Evolutionary conservation across 2,113 vertebrate species (phyloP), one percentile per base, ranked within the genome.

Genomic region (Semnopithecus entellus): DNA sequence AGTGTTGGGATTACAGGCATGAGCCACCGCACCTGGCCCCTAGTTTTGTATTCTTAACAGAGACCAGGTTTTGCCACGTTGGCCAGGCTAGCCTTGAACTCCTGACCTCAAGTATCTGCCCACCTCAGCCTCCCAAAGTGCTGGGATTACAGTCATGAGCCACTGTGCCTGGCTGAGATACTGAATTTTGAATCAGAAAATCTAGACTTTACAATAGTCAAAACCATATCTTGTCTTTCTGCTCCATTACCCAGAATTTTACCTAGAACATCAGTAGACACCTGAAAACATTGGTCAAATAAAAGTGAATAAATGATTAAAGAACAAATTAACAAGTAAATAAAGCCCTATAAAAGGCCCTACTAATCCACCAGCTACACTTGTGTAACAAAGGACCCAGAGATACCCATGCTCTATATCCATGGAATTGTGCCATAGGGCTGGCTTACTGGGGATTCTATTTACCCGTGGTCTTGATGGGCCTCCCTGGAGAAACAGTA

Each of bases 281-380:
- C 18, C 17, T 25, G 17, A 25, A 64, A 52, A 57, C 14, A 57
- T 7, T 35, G 38, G 84, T 18, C 25, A 72, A 79, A 38, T 91
- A 50, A 91, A 91, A 88, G 70, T 95, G 84, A 84, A 79, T 85
- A 80, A n/a, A 48, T 86, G 38, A 61, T 72, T 66, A 40, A 38
- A 32, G 61, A 84, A 91, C 8, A 83, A 92, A n/a, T 27, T 16
- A 72, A 55, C 18, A 25, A 57, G n/a, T 45, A 38, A 89, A 85
- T 35, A 73, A 57, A 45, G 50, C 50, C 43, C n/a, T 66, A 64
- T 55, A 32, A 43, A 48, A 89, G 35, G 25, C 45, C 80, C n/a
- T 48, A 1, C 12, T 40, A 27, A 80, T 73, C 38, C 40, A 35
- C 20, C 32, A 81, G 30, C 25, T 40, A 9, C 9, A 25, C 45